Evolutionary conservation across 2,797 vertebrate species (phyloP).

Genomic region (Peromyscus eremicus): DNA sequence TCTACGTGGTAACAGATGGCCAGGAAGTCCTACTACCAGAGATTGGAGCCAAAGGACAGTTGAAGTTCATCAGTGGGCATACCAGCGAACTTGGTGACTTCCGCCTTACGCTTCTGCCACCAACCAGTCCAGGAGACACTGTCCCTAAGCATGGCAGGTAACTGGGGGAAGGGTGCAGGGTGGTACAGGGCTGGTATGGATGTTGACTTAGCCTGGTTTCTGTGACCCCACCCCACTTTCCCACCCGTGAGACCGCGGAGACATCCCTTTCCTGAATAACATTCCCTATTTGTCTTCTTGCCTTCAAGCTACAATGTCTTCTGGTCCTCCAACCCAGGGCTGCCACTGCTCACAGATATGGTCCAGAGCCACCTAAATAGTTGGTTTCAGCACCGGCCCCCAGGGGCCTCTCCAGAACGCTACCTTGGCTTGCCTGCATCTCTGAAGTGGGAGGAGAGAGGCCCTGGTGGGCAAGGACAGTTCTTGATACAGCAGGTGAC

Average conservation of each 20-base stretch:
- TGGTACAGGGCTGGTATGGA: not conserved
- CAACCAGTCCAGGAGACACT: slow-evolving; percentile 87
- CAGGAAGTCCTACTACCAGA: slow-evolving; percentile 91
- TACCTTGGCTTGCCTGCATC: slow-evolving; percentile 91
- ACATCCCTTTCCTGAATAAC: not conserved
- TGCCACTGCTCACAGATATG: slow-evolving; percentile 94
- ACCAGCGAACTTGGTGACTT: slow-evolving; percentile 95
- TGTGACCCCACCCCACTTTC: accelerated
- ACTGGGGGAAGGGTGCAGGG: not conserved
- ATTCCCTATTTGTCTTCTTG: not conserved
- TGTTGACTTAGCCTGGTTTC: not conserved
- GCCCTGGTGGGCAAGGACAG: slow-evolving; percentile 69
- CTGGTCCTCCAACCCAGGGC: slow-evolving; percentile 90
- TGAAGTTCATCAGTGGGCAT: slow-evolving; percentile 92
- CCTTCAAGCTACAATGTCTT: slow-evolving; percentile 93
- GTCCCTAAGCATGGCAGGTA: slow-evolving; percentile 93
- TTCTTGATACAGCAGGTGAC: slow-evolving; percentile 96
- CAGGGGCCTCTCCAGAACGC: slow-evolving; percentile 90
- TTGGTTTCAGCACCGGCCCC: slow-evolving; percentile 90
- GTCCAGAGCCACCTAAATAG: slow-evolving; percentile 92
- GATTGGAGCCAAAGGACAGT: slow-evolving; percentile 89
- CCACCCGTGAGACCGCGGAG: not conserved
- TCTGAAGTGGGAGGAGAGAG: slow-evolving; percentile 76
- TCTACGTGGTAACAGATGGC: slow-evolving; percentile 95
- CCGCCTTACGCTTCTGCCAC: slow-evolving; percentile 93